Evolutionary conservation across 2,797 vertebrate species (phyloP).

Genomic region (Glossophaga mutica): DNA sequence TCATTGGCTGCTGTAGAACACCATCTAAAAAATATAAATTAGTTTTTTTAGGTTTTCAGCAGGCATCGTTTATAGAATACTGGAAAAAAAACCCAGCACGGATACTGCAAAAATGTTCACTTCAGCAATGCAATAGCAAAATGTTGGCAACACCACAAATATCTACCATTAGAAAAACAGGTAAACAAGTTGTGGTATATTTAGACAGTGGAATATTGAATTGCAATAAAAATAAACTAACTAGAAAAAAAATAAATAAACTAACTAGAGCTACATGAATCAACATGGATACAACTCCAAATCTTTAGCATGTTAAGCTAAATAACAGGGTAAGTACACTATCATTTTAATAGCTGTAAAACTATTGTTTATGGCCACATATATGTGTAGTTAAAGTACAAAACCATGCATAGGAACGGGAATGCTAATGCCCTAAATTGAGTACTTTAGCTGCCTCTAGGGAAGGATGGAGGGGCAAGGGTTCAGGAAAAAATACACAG

Average conservation of each 20-base stretch:
- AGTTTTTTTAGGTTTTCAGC: slow-evolving; percentile 12
- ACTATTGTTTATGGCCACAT: not conserved
- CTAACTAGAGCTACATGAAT: not conserved
- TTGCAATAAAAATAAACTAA: not conserved
- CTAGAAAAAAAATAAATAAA: not conserved
- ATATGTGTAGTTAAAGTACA: not conserved
- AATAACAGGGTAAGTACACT: not conserved
- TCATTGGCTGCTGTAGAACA: slow-evolving; percentile 88
- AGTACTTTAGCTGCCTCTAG: not conserved
- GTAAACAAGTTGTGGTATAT: not conserved
- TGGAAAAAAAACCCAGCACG: not conserved
- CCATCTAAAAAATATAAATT: slow-evolving; percentile 86
- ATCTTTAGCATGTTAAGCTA: not conserved
- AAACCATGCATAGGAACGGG: not conserved
- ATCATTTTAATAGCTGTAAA: not conserved
- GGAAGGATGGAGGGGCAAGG: not conserved
- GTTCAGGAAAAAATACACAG: not conserved
- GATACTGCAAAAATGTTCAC: not conserved
- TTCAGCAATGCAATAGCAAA: not conserved
- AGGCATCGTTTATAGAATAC: not conserved
- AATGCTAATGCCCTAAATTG: not conserved
- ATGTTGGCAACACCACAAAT: not conserved
- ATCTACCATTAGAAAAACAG: not conserved
- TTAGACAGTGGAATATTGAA: not conserved
- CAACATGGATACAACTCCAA: not conserved